These are phyloP conservation scores for Galaxias olidus DNA, from an alignment of 2,797 vertebrate species.

Conservation along the genomic window DNA sequence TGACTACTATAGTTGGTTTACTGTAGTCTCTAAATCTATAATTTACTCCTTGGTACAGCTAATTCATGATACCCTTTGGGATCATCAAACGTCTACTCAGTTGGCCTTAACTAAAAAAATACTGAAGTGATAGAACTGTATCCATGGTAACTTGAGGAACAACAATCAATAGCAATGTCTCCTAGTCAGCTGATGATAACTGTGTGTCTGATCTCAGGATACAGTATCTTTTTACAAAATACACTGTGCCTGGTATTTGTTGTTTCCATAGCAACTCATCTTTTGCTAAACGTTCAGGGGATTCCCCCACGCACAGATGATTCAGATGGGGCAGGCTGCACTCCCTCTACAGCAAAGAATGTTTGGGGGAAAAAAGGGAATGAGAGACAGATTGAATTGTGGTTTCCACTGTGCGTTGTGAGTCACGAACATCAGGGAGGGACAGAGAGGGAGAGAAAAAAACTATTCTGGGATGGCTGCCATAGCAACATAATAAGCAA, in stretches of 20 bases:
- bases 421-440: slow-evolving; percentile 79
- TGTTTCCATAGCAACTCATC: slow-evolving; percentile 70
- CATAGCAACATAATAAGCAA: slow-evolving; percentile 84
- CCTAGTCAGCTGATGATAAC: slow-evolving; percentile 40
- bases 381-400: slow-evolving; percentile 77
- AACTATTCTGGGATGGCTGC: slow-evolving; percentile 84
- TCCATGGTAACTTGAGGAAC: slow-evolving; percentile 34
- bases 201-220: slow-evolving; percentile 35
- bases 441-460: slow-evolving; percentile 40
- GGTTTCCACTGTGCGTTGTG: slow-evolving; percentile 80
- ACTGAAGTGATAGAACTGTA: background rate
- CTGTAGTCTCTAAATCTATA: too few relatives aligned
- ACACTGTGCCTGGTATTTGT: too few relatives aligned
- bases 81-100: too few relatives aligned
- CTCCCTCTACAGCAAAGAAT: slow-evolving; percentile 65
- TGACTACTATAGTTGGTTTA: too few relatives aligned
- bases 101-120: too few relatives aligned
- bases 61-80: too few relatives aligned
- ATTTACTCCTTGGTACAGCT: too few relatives aligned
- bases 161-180: slow-evolving; percentile 36
- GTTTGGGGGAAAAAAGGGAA: slow-evolving; percentile 65
- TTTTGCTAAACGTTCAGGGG: slow-evolving; percentile 63
- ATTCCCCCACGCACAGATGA: slow-evolving; percentile 67
- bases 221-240: slow-evolving; percentile 60
- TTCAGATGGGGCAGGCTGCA: slow-evolving; percentile 58